phyloP scores from a whole-genome alignment of 2,888 invertebrate genomes.

The Drosophila limbata region DNA sequence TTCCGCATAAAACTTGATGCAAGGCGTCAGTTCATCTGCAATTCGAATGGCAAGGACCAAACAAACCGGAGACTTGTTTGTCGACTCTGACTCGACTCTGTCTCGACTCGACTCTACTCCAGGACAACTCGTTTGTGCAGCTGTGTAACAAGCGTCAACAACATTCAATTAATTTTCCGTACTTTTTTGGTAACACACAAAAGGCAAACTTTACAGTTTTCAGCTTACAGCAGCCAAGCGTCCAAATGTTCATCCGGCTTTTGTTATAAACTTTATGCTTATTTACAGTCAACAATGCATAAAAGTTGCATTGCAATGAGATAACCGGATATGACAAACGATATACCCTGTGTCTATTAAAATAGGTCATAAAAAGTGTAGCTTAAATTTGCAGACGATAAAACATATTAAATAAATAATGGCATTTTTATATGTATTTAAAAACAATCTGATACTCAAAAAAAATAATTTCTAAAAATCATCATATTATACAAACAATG shows the following conservation, averaged over 20 bases:
- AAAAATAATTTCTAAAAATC: too few relatives aligned
- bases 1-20: slow-evolving; percentile 73
- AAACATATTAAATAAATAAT: not conserved
- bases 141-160: slow-evolving; percentile 63
- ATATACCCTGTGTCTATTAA: not conserved
- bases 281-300: slow-evolving; percentile 41
- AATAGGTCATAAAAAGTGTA: too few relatives aligned
- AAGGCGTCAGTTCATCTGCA: slow-evolving; percentile 67
- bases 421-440: not conserved
- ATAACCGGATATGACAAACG: slow-evolving; percentile 6
- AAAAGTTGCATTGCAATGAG: slow-evolving; percentile 16
- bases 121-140: slow-evolving; percentile 21
- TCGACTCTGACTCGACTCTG: not conserved
- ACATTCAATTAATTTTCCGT: slow-evolving; percentile 72
- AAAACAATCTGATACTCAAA: too few relatives aligned
- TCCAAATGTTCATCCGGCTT: slow-evolving; percentile 50
- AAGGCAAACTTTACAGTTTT: slow-evolving; percentile 42
- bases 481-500: too few relatives aligned
- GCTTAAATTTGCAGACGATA: too few relatives aligned
- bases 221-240: slow-evolving; percentile 30
- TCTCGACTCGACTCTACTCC: not conserved
- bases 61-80: slow-evolving; percentile 3
- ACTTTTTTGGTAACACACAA: slow-evolving; percentile 45
- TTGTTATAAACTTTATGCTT: slow-evolving; percentile 60
- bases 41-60: slow-evolving; percentile 52